phyloP scores from a whole-genome alignment of 2,113 vertebrate species.

The Cyanocitta stelleri region DNA sequence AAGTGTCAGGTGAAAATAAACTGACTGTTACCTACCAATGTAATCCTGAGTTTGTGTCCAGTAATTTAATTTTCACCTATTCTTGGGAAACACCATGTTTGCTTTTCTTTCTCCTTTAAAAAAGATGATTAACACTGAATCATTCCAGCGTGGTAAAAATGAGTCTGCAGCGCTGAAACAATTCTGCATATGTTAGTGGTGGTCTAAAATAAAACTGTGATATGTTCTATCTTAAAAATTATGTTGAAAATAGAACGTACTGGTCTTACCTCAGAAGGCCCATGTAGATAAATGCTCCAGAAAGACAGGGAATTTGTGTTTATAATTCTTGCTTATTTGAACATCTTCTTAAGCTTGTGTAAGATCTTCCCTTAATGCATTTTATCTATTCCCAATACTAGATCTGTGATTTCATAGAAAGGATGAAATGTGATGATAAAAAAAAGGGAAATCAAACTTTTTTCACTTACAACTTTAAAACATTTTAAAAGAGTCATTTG shows the following conservation, averaged over 20 bases:
- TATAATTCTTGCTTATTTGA: not conserved
- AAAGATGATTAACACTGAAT: not conserved
- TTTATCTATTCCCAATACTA: not conserved
- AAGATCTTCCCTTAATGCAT: not conserved
- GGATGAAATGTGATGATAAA: not conserved
- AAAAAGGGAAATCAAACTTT: not conserved
- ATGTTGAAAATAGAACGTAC: not conserved
- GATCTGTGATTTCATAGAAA: not conserved
- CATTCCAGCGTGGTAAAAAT: not conserved
- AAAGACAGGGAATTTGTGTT: not conserved
- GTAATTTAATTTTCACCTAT: not conserved
- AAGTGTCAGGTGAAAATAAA: not conserved
- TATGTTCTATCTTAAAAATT: not conserved
- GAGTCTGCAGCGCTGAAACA: not conserved
- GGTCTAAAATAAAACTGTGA: not conserved
- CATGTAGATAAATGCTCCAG: not conserved
- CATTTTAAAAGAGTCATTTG: not conserved
- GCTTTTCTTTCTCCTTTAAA: not conserved
- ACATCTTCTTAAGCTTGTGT: not conserved
- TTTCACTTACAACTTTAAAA: not conserved
- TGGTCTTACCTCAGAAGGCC: not conserved
- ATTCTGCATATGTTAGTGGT: not conserved
- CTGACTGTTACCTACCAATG: not conserved
- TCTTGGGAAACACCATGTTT: not conserved
- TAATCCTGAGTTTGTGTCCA: not conserved